phyloP scores from a whole-genome alignment of 2,797 vertebrate species.

The Cuculus canorus region DNA sequence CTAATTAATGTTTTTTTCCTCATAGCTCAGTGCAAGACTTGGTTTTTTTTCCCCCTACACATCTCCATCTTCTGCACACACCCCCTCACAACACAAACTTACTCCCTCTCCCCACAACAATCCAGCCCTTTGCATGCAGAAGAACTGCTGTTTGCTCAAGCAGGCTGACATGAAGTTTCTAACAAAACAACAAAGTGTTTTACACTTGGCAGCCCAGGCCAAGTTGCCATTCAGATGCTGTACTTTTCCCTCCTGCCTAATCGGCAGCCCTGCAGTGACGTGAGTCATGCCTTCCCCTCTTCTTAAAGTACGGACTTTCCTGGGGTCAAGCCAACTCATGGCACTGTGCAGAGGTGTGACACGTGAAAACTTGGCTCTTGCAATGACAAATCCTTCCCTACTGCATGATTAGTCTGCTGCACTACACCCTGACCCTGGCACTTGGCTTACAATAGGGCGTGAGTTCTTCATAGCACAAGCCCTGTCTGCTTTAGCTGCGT shows the following conservation, averaged over 20 bases:
- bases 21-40: background rate
- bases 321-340: background rate
- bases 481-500: background rate
- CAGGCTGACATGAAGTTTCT: background rate
- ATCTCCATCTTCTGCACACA: background rate
- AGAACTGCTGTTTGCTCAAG: background rate
- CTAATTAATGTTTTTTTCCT: constrained; percentile 22
- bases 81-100: background rate
- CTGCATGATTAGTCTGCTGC: background rate
- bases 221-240: background rate
- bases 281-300: constrained; percentile 10
- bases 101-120: accelerated
- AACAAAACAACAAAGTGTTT: background rate
- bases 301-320: background rate
- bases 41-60: background rate
- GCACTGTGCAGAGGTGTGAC: background rate
- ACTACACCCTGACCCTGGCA: background rate
- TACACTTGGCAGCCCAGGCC: background rate
- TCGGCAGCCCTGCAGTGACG: background rate
- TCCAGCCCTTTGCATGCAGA: background rate
- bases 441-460: background rate
- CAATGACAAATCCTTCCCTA: background rate
- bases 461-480: background rate
- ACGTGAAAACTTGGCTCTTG: background rate
- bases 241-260: background rate